Percentiles rank a stretch among this genome's conserved stretches.
Evolutionary conservation across 2,888 invertebrate genomes (phyloP).

Genomic region (Stenotaenia linearis): DNA sequence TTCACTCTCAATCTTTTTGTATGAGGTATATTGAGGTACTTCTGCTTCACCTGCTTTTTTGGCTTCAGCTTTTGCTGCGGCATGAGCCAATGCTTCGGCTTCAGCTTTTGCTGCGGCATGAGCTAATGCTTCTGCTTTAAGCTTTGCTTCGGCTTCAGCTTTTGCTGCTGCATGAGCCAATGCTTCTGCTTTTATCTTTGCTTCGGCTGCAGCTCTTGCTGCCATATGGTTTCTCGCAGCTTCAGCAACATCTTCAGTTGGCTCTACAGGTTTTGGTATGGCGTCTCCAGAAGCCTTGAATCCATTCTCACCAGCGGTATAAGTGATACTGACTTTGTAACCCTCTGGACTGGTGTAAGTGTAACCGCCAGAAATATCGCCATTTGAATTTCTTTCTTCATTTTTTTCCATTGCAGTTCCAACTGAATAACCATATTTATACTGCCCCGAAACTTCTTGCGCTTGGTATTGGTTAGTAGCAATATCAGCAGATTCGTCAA

Average conservation of each 20-base stretch:
- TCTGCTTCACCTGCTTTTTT: too few species aligned
- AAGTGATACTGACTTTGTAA: slow-evolving; percentile 56
- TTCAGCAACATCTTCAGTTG: not conserved
- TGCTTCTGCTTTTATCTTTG: slow-evolving; percentile 2
- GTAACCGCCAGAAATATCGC: slow-evolving; percentile 64
- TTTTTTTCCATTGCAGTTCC: slow-evolving; percentile 64
- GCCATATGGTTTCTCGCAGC: not conserved
- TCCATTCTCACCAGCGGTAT: slow-evolving; percentile 55
- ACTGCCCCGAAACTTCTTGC: slow-evolving; percentile 59
- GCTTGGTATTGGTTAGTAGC: slow-evolving; percentile 59
- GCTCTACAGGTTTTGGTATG: slow-evolving; percentile 33
- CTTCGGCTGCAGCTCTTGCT: not conserved
- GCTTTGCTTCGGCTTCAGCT: not conserved
- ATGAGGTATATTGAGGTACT: too few species aligned
- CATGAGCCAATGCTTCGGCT: too few species aligned
- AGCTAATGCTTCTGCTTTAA: too few species aligned
- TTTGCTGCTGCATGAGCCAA: not conserved
- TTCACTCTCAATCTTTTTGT: not conserved
- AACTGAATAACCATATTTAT: slow-evolving; percentile 65
- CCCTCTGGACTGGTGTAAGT: slow-evolving; percentile 60
- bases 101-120: too few species aligned
- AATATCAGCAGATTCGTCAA: not conserved
- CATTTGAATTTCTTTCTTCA: slow-evolving; percentile 62
- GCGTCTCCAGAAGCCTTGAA: slow-evolving; percentile 35
- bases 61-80: too few species aligned